phyloP scores from a whole-genome alignment of 2,113 vertebrate genomes.

The Oplegnathus fasciatus region DNA sequence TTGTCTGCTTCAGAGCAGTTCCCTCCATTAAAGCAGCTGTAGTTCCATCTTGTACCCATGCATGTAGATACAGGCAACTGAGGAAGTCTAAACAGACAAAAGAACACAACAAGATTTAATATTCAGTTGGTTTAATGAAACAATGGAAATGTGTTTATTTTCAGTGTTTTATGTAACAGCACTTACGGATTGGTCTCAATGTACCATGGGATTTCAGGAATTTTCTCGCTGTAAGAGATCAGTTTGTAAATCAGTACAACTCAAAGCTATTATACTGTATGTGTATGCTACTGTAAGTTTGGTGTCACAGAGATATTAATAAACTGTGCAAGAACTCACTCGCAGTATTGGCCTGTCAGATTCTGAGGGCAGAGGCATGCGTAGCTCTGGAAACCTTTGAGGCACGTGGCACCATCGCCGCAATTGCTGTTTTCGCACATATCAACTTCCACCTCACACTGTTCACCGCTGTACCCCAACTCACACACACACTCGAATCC shows the following conservation, averaged over 20 bases:
- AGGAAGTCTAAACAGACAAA: constrained; percentile 78
- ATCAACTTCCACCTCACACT: constrained; percentile 85
- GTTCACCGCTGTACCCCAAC: constrained; percentile 83
- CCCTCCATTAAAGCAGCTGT: constrained; percentile 91
- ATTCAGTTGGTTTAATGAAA: background rate
- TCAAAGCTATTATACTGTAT: background rate
- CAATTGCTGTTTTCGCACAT: constrained; percentile 87
- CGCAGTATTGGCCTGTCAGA: constrained; percentile 89
- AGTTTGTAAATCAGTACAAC: constrained; percentile 26
- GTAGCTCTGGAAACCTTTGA: constrained; percentile 84
- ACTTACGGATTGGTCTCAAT: constrained; percentile 82
- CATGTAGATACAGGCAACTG: constrained; percentile 86
- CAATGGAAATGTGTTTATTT: background rate
- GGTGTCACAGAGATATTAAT: background rate
- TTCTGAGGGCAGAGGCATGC: constrained; percentile 89
- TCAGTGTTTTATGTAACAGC: background rate
- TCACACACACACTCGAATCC: constrained; percentile 88
- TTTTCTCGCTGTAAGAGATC: constrained; percentile 73
- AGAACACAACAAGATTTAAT: background rate
- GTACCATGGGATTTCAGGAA: constrained; percentile 84
- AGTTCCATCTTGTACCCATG: constrained; percentile 85
- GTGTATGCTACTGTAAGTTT: background rate
- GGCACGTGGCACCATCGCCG: constrained; percentile 88
- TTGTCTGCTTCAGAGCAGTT: constrained; percentile 83
- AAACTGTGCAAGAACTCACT: constrained; percentile 69